Percentiles rank a stretch among this genome's conserved stretches.
phyloP scores from a whole-genome alignment of 2,888 invertebrate species.

The Pseudococcus jackbeardsleyi region DNA sequence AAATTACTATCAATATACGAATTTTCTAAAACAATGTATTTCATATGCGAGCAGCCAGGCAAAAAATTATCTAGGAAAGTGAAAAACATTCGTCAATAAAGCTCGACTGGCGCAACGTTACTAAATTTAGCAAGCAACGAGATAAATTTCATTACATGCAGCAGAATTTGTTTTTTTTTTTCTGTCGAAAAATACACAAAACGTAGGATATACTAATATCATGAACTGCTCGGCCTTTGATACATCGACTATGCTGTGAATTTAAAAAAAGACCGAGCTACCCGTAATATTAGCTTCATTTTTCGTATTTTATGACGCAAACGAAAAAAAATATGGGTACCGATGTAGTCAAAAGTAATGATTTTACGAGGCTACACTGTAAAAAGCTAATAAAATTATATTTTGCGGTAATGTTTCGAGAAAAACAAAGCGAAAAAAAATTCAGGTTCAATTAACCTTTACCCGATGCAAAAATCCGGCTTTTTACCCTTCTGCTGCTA shows the following conservation, averaged over 20 bases:
- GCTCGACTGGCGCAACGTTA: neutral
- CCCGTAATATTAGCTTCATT: slow-evolving; percentile 18
- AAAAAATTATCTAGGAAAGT: neutral
- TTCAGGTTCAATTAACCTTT: neutral
- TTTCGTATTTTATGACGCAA: slow-evolving; percentile 15
- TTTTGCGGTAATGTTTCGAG: neutral
- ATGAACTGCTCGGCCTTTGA: neutral
- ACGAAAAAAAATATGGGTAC: neutral
- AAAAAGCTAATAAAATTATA: slow-evolving; percentile 42
- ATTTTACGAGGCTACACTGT: neutral
- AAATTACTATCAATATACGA: neutral
- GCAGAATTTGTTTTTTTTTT: neutral
- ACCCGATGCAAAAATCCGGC: neutral
- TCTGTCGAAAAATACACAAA: neutral
- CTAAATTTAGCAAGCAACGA: neutral
- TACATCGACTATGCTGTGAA: neutral
- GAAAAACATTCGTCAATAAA: slow-evolving; percentile 23
- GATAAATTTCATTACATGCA: slow-evolving; percentile 45
- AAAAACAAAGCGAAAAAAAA: neutral
- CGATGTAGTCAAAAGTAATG: slow-evolving; percentile 41
- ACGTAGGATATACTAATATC: neutral
- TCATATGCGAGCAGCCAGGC: neutral
- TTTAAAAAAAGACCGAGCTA: slow-evolving; percentile 18
- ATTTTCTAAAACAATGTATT: neutral
- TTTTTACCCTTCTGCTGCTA: neutral